Conservation (phyloP, 2,113 vertebrate genomes). For the Pandion haliaetus region DNA sequence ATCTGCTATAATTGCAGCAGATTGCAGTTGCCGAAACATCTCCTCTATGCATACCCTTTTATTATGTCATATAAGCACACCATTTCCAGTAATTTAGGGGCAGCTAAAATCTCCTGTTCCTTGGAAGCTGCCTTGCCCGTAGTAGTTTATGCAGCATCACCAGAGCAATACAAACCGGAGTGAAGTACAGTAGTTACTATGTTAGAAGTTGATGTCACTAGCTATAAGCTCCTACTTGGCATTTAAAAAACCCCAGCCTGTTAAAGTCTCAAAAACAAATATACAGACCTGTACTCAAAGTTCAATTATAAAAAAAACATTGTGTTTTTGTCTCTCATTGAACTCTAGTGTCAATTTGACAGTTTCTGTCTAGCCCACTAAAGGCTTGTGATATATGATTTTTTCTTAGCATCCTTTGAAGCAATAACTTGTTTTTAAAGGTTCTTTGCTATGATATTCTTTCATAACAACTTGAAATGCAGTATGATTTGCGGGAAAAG, state of each 20-base stretch:
- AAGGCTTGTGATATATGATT: background rate
- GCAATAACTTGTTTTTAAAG: background rate
- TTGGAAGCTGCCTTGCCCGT: background rate
- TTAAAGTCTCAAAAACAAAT: background rate
- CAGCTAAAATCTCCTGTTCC: constrained; percentile 20
- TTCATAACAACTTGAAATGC: background rate
- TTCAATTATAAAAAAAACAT: background rate
- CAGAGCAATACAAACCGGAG: background rate
- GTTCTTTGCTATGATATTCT: background rate
- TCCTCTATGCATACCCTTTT: constrained; percentile 7
- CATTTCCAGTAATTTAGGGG: constrained; percentile 54
- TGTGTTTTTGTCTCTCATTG: background rate
- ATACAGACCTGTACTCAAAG: background rate
- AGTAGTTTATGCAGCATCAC: background rate
- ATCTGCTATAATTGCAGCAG: constrained; percentile 58
- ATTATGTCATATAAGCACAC: constrained; percentile 40
- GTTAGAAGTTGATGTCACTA: background rate
- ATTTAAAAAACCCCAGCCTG: background rate
- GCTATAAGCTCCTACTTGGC: background rate
- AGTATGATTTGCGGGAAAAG: background rate
- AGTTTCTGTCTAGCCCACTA: background rate
- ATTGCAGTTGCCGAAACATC: constrained; percentile 35
- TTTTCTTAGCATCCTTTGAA: background rate
- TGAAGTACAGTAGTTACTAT: background rate
- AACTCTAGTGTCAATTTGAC: background rate